Evolutionary conservation across 1,140 invertebrate species (phyloP).

Genomic region (Drosophila asahinai): DNA sequence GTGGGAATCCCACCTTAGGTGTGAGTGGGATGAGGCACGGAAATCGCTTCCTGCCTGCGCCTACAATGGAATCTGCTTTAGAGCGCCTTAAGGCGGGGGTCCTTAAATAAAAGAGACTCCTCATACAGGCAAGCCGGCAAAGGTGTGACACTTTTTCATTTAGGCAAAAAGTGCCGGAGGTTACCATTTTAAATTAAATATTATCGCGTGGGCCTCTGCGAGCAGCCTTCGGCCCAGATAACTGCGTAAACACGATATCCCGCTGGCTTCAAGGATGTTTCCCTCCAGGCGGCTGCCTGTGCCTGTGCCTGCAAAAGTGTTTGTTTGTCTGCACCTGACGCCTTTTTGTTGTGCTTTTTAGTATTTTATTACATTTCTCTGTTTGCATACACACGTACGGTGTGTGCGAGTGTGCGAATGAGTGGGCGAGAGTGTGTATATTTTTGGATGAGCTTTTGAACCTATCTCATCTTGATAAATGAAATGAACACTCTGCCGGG

Average conservation of each 20-base stretch:
- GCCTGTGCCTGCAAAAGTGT: constrained; percentile 12
- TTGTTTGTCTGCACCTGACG: constrained; percentile 47
- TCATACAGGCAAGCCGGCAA: constrained; percentile 1
- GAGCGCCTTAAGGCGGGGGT: constrained; percentile 14
- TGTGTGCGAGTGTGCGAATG: not conserved
- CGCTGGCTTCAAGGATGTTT: constrained; percentile 16
- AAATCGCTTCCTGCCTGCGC: constrained; percentile 30
- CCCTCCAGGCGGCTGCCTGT: not conserved
- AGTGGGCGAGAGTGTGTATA: constrained; percentile 2
- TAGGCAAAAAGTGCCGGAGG: constrained; percentile 51
- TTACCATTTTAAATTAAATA: constrained; percentile 72
- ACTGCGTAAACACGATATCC: constrained; percentile 56
- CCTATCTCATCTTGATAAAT: constrained; percentile 41
- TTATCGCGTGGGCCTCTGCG: constrained; percentile 44
- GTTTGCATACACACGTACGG: constrained; percentile 4
- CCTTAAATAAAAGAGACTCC: constrained; percentile 24
- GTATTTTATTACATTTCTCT: constrained; percentile 33
- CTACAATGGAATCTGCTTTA: constrained; percentile 27
- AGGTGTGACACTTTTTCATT: constrained; percentile 56
- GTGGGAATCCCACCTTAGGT: constrained; percentile 8
- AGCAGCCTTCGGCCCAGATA: constrained; percentile 48
- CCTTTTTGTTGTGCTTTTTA: constrained; percentile 21
- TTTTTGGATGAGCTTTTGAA: constrained; percentile 24
- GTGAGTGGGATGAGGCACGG: not conserved
- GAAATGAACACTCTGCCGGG: not conserved